These are phyloP conservation scores for Thyatira batis DNA, from an alignment of 2,888 invertebrate species.

Conservation along the genomic window DNA sequence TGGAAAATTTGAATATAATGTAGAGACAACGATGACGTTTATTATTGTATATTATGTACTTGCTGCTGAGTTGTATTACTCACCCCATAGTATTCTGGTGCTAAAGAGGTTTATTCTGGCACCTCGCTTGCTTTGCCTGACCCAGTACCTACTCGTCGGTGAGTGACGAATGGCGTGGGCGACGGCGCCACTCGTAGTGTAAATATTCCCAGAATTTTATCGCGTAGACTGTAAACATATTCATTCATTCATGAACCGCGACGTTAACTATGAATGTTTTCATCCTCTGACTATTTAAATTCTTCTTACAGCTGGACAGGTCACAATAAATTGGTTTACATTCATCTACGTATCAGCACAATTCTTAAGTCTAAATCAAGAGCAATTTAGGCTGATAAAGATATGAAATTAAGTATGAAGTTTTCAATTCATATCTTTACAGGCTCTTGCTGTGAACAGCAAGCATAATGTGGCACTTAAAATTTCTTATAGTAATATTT, in stretches of 20 bases:
- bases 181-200: conserved; percentile 65
- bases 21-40: background rate
- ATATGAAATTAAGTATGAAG: conserved; percentile 19
- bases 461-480: no score
- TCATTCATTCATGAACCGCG: conserved; percentile 69
- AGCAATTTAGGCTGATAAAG: conserved; percentile 31
- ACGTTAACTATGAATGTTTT: conserved; percentile 37
- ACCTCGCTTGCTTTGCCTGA: conserved; percentile 21
- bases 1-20: conserved; percentile 7
- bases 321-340: conserved; percentile 44
- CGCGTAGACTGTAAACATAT: conserved; percentile 48
- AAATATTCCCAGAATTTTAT: conserved; percentile 73
- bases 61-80: conserved; percentile 8
- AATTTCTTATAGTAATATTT: no score
- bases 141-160: conserved; percentile 30
- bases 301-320: conserved; percentile 27
- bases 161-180: conserved; percentile 40
- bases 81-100: conserved; percentile 11
- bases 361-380: conserved; percentile 30
- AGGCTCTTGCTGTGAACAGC: no score
- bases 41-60: background rate
- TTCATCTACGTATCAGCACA: conserved; percentile 43
- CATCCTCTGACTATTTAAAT: conserved; percentile 29
- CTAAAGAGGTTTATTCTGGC: conserved; percentile 6
- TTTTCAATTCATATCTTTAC: no score